Evolutionary conservation across 2,797 vertebrate genomes (phyloP).

Genomic region (Loris lydekkerianus): DNA sequence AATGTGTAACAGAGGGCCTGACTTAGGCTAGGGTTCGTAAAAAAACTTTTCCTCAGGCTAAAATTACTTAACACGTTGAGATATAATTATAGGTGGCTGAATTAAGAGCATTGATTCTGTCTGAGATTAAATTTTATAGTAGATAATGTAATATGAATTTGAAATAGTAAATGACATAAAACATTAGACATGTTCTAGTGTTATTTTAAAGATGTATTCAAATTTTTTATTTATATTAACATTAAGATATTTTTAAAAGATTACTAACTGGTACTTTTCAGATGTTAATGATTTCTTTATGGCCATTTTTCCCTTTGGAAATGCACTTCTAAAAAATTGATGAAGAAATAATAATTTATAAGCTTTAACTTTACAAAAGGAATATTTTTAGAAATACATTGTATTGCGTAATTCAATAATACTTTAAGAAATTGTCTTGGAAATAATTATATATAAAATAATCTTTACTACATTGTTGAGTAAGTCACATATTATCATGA

Average conservation of each 20-base stretch:
- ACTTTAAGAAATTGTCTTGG: conserved; percentile 28
- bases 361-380: conserved; percentile 36
- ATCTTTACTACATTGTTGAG: conserved; percentile 3
- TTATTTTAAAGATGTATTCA: not conserved
- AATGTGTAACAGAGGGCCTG: not conserved
- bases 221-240: conserved; percentile 32
- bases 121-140: conserved; percentile 37
- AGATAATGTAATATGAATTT: conserved; percentile 20
- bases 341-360: conserved; percentile 57
- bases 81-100: not conserved
- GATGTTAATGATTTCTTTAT: conserved; percentile 25
- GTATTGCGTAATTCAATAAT: conserved; percentile 49
- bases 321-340: conserved; percentile 1
- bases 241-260: not conserved
- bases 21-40: not conserved
- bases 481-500: conserved; percentile 44
- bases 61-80: not conserved
- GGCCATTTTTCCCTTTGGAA: conserved; percentile 11
- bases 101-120: conserved; percentile 40
- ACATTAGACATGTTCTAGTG: not conserved
- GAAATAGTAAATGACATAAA: conserved; percentile 24
- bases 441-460: conserved; percentile 38
- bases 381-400: conserved; percentile 48
- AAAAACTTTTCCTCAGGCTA: not conserved
- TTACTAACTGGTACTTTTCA: not conserved